phyloP scores from a whole-genome alignment of 2,113 vertebrate species.

The Pachycephala philippinensis region DNA sequence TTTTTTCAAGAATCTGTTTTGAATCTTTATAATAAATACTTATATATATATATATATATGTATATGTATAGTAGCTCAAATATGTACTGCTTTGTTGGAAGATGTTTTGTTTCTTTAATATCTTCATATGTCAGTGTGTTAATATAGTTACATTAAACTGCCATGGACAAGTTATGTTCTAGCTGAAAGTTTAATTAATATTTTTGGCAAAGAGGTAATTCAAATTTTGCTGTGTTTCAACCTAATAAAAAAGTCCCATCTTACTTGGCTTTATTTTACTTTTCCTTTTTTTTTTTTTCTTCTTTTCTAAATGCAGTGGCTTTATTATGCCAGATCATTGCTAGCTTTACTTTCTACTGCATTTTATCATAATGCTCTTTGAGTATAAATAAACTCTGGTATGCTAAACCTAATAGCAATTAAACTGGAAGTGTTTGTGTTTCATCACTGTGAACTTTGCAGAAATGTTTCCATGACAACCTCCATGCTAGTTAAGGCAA shows the following conservation, averaged over 20 bases:
- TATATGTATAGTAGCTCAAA: neutral
- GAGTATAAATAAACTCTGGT: constrained; percentile 80
- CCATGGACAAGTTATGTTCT: neutral
- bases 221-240: neutral
- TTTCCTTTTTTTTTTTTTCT: neutral
- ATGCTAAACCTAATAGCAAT: constrained; percentile 89
- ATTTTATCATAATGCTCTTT: constrained; percentile 75
- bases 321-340: constrained; percentile 70
- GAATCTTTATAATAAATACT: neutral
- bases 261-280: constrained; percentile 31
- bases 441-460: constrained; percentile 88
- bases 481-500: constrained; percentile 95
- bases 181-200: neutral
- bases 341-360: constrained; percentile 70
- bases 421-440: constrained; percentile 89
- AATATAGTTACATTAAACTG: neutral
- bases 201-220: neutral
- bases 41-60: too few relatives aligned
- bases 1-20: neutral
- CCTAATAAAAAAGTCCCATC: neutral
- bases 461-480: constrained; percentile 99
- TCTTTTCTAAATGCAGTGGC: constrained; percentile 28
- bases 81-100: neutral
- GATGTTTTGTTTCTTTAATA: neutral
- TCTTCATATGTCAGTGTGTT: neutral